Base-by-base conservation (phyloP, 1,140 invertebrate genomes). In the Cherax quadricarinatus region DNA sequence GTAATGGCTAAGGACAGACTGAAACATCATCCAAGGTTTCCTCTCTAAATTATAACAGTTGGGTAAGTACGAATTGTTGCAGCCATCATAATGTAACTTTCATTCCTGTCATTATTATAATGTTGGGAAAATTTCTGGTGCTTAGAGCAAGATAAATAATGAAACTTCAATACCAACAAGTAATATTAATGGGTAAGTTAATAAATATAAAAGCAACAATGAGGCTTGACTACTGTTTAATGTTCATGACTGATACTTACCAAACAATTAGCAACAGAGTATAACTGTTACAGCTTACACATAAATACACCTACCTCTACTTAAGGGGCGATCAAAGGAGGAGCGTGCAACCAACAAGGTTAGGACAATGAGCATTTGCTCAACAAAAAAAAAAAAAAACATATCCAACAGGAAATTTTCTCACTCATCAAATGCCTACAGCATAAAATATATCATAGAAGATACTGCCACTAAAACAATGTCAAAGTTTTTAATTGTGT, bases 271-370 rank as follows among this genome's bases (percentile, higher is more conserved):
- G n/a, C 24, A 75, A 4, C 70, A 75, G n/a, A 70, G 66, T 12
- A 16, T 16, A 70, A 75, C 70, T 30, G 5, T 75, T 16, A 57
- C 53, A 16, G 16, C 62, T 16, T 16, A 70, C 62, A 16, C 21
- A 70, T 18, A 16, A 14, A 70, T 70, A 70, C 70, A 75, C 21
- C 70, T 75, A 75, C 70, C 70, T 75, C 70, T 75, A 75, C 70
- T 24, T 24, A 75, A 24, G n/a, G 70, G n/a, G 70, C n/a, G n/a
- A 30, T 30, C 70, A 75, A 30, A 30, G 4, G 21, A 24, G 70
- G 7, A 75, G 70, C 70, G 7, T 75, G 70, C 70, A 75, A 75
- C 70, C 70, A 75, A 75, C 70, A 75, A 75, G n/a, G 70, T 24
- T 30, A 75, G 24, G 14, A 30, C 12, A 75, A 73, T 73, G 70